Evolutionary conservation across 2,113 vertebrate species (phyloP).

Genomic region (Aythya baeri): DNA sequence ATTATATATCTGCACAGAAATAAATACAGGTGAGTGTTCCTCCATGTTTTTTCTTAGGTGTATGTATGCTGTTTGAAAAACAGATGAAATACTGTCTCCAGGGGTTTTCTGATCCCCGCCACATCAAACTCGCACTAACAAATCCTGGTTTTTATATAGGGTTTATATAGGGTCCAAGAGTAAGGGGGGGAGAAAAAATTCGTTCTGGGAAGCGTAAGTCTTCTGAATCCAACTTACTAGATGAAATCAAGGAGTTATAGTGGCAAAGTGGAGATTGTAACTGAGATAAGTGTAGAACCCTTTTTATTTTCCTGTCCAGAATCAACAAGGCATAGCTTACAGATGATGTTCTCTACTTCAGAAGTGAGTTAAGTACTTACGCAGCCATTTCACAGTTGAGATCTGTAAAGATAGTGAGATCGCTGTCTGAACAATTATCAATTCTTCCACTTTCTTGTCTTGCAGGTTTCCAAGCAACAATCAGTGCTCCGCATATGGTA

Average conservation of each 20-base stretch:
- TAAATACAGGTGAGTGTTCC: background rate
- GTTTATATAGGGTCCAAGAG: background rate
- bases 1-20: background rate
- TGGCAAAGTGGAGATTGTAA: background rate
- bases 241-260: background rate
- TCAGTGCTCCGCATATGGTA: conserved; percentile 99
- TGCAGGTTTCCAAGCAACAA: conserved; percentile 97
- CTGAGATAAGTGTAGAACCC: background rate
- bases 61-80: background rate
- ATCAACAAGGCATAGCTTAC: accelerated
- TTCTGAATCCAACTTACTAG: background rate
- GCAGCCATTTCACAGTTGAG: background rate
- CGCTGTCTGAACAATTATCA: background rate
- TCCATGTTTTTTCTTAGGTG: background rate
- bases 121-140: background rate
- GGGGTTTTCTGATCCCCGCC: background rate
- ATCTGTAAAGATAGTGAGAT: background rate
- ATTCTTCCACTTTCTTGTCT: conserved; percentile 56
- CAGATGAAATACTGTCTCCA: background rate
- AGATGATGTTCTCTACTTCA: background rate
- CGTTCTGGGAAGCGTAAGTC: background rate
- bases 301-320: background rate
- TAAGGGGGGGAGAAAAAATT: background rate
- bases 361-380: background rate
- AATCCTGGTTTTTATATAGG: background rate